Evolutionary conservation across 2,888 invertebrate species (phyloP).

Genomic region (Oligia fasciuncula): DNA sequence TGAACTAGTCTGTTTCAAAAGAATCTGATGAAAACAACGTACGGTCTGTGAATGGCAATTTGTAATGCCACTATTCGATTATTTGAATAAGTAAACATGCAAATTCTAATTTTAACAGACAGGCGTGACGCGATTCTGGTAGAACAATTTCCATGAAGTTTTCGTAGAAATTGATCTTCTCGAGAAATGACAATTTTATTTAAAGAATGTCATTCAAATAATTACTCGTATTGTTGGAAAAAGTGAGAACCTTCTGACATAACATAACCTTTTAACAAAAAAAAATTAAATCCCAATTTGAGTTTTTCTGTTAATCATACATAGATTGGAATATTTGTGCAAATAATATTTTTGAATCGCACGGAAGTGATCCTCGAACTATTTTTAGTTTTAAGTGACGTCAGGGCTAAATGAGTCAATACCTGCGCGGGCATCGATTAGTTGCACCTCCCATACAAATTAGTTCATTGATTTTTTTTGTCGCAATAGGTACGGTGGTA

Average conservation of each 20-base stretch:
- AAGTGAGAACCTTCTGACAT: no score
- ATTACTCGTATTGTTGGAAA: no score
- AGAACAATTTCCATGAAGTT: no score
- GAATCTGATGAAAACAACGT: not conserved
- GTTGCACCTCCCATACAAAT: constrained; percentile 64
- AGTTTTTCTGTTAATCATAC: not conserved
- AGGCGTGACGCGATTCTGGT: no score
- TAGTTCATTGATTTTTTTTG: constrained; percentile 55
- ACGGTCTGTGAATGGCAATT: not conserved
- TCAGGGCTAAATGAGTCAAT: constrained; percentile 53
- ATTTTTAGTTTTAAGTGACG: constrained; percentile 63
- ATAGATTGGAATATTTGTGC: not conserved
- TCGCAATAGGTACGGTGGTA: not conserved
- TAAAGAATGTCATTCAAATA: no score
- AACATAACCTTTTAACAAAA: not conserved
- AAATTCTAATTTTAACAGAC: no score
- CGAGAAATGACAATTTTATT: no score
- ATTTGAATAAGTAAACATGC: no score
- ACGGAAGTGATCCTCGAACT: constrained; percentile 49
- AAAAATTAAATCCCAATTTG: not conserved
- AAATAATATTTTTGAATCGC: constrained; percentile 30
- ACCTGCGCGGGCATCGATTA: constrained; percentile 46
- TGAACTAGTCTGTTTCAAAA: no score
- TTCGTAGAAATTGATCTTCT: no score
- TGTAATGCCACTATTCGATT: not conserved